Evolutionary conservation across 2,888 invertebrate species (phyloP).

Genomic region (Lissocephala sabroskyi): DNA sequence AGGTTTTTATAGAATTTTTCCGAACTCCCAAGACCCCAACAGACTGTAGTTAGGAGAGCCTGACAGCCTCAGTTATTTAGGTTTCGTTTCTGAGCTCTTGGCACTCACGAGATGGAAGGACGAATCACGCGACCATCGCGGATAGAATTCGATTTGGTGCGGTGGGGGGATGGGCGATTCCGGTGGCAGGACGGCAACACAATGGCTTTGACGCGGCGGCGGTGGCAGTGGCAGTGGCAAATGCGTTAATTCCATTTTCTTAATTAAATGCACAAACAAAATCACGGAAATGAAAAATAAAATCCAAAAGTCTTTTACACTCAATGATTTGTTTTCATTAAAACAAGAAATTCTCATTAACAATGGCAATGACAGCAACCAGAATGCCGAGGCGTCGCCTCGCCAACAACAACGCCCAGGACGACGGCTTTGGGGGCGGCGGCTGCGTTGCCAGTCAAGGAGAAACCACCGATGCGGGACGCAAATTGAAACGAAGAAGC

Average conservation of each 20-base stretch:
- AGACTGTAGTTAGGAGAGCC: too few species aligned
- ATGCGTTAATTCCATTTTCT: conserved; percentile 70
- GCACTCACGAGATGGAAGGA: too few species aligned
- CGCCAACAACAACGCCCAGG: too few species aligned
- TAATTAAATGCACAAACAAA: conserved; percentile 70
- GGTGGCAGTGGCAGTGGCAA: conserved; percentile 29
- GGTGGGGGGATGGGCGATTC: too few species aligned
- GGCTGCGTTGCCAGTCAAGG: conserved; percentile 6
- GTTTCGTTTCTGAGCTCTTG: too few species aligned
- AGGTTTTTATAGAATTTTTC: too few species aligned
- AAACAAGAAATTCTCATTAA: conserved; percentile 71
- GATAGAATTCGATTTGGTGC: too few species aligned
- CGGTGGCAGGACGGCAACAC: neutral
- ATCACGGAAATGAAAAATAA: conserved; percentile 69
- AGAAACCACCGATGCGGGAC: conserved; percentile 28
- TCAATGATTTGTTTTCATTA: conserved; percentile 71
- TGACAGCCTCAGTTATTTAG: too few species aligned
- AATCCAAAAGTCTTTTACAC: conserved; percentile 69
- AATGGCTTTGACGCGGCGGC: neutral
- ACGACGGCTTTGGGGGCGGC: too few species aligned
- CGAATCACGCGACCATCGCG: too few species aligned
- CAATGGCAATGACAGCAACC: conserved; percentile 65
- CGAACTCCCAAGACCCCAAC: too few species aligned
- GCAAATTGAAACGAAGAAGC: conserved; percentile 1
- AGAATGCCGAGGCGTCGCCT: conserved; percentile 12